phyloP scores from a whole-genome alignment of 2,888 invertebrate species.

The Augiades crinisus region DNA sequence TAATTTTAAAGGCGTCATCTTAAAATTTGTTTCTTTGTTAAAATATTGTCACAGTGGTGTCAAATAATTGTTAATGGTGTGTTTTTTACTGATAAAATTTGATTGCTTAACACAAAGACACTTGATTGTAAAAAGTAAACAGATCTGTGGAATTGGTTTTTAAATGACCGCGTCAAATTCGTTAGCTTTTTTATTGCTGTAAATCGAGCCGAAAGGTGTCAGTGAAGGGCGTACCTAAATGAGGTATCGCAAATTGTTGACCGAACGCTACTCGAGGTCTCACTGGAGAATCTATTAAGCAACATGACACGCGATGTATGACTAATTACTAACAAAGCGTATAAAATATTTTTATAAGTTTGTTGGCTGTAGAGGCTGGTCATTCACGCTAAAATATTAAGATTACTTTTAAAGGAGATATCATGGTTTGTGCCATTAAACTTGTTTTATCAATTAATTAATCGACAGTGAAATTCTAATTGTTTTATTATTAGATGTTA shows the following conservation, averaged over 20 bases:
- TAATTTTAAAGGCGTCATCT: too few relatives aligned
- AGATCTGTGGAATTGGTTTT: constrained; percentile 11
- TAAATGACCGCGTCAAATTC: constrained; percentile 15
- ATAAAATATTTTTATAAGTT: neutral
- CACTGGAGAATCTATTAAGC: constrained; percentile 11
- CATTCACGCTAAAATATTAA: too few relatives aligned
- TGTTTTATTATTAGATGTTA: too few relatives aligned
- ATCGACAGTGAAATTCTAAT: too few relatives aligned
- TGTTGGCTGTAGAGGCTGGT: too few relatives aligned
- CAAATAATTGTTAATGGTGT: neutral
- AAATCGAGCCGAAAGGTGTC: constrained; percentile 16
- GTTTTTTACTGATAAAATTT: constrained; percentile 1
- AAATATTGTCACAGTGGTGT: neutral
- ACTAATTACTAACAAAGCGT: neutral
- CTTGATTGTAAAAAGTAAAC: constrained; percentile 10
- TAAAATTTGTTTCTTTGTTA: neutral
- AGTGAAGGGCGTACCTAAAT: constrained; percentile 14
- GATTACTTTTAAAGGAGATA: too few relatives aligned
- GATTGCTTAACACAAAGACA: constrained; percentile 6
- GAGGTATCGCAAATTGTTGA: constrained; percentile 11
- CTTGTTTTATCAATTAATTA: too few relatives aligned
- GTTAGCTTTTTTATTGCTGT: constrained; percentile 15
- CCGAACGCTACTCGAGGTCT: constrained; percentile 1
- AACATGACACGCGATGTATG: constrained; percentile 3
- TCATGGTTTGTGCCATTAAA: too few relatives aligned